Evolutionary conservation across 2,888 invertebrate species (phyloP).

Genomic region (Diloba caeruleocephala): DNA sequence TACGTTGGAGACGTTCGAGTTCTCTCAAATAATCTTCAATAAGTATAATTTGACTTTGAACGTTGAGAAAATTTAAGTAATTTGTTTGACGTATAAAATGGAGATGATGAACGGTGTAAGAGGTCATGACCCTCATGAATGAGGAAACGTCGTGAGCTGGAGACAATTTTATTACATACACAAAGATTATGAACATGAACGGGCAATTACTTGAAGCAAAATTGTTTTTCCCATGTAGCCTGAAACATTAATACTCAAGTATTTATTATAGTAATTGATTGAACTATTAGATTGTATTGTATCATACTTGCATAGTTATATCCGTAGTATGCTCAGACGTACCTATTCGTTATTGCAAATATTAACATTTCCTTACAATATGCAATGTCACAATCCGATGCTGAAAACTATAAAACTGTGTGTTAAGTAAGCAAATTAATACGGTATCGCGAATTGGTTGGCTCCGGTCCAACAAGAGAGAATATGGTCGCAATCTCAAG

Average conservation of each 20-base stretch:
- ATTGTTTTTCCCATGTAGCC: slow-evolving; percentile 34
- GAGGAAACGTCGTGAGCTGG: slow-evolving; percentile 49
- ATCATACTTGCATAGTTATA: slow-evolving; percentile 8
- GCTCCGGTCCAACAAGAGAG: slow-evolving; percentile 71
- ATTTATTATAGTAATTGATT: slow-evolving; percentile 28
- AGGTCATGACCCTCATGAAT: slow-evolving; percentile 53
- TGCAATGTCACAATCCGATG: slow-evolving; percentile 49
- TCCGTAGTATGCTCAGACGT: slow-evolving; percentile 9
- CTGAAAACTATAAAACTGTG: slow-evolving; percentile 57
- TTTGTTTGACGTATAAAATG: slow-evolving; percentile 47
- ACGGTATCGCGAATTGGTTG: slow-evolving; percentile 73
- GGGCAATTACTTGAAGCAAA: slow-evolving; percentile 43
- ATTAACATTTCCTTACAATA: slow-evolving; percentile 35
- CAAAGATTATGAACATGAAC: slow-evolving; percentile 50
- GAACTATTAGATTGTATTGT: slow-evolving; percentile 18
- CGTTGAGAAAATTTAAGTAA: slow-evolving; percentile 42
- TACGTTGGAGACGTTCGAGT: slow-evolving; percentile 37
- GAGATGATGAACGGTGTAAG: slow-evolving; percentile 47
- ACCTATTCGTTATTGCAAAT: slow-evolving; percentile 24
- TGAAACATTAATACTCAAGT: slow-evolving; percentile 24
- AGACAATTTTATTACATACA: slow-evolving; percentile 51
- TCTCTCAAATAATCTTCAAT: slow-evolving; percentile 54
- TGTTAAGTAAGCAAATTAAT: slow-evolving; percentile 71
- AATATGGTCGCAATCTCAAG: slow-evolving; percentile 76
- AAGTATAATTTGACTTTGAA: slow-evolving; percentile 50